Conservation (phyloP, 1,140 invertebrate species). For the Aporrectodea caliginosa region DNA sequence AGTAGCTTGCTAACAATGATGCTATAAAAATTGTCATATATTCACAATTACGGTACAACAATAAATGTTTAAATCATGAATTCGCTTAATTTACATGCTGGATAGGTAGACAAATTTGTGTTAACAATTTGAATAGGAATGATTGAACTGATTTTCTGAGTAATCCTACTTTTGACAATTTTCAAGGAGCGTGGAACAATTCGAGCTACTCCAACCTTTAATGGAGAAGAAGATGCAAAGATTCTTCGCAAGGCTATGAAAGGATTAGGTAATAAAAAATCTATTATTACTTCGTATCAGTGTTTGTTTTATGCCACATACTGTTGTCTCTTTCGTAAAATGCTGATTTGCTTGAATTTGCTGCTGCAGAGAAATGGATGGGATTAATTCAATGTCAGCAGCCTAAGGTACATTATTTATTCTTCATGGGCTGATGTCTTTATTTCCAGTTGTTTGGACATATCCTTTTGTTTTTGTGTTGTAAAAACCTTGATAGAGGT, state of each 20-base stretch:
- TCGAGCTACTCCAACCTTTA: conserved; percentile 46
- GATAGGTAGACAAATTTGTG: background rate
- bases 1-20: no score
- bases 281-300: background rate
- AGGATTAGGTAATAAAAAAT: conserved; percentile 41
- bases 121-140: background rate
- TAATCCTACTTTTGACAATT: conserved; percentile 39
- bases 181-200: conserved; percentile 45
- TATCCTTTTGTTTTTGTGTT: no score
- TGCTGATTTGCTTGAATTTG: background rate
- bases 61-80: background rate
- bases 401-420: background rate
- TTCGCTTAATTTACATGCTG: background rate
- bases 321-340: background rate
- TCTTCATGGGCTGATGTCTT: background rate
- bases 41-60: no score
- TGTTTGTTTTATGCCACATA: background rate
- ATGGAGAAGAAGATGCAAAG: conserved; percentile 48
- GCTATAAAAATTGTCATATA: background rate
- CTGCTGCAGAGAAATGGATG: background rate
- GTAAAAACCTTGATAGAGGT: no score
- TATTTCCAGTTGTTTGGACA: no score
- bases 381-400: background rate
- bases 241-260: conserved; percentile 51
- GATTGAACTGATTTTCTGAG: background rate